Base-by-base conservation (phyloP, 2,888 invertebrate genomes). In the Leptopilina drosophilae region DNA sequence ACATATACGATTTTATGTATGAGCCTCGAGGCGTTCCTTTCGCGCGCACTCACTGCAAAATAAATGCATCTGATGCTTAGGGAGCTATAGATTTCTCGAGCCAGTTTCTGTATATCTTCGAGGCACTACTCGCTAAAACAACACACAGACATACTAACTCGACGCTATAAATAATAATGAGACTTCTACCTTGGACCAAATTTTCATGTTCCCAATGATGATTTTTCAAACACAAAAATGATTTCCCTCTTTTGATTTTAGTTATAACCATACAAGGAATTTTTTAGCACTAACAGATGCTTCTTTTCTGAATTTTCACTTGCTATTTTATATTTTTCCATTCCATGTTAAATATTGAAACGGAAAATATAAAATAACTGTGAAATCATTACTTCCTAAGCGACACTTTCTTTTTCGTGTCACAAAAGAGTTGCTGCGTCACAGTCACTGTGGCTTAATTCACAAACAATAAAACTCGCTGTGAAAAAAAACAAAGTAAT, bases 371-470 rank as follows among this genome's bases (percentile, higher is more conserved):
- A 33, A 33, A 14, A 78, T 82, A 83, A 83, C 81, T 83, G 83
- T 83, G 78, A 82, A 82, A 82, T 82, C 81, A 82, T 81, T 73
- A 33, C 73, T 56, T 49, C 53, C 14, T 33, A 26, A 73, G 53
- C 73, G 73, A 56, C 73, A 73, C 73, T 73, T 73, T 73, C 73
- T 73, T 73, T 73, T 73, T 56, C 73, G 33, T 33, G 33, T 26
- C 11, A 9, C 46, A 49, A 49, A 11, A 73, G 73, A 15, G n/a
- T 56, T 33, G 9, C 56, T 73, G 73, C 53, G 56, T 73, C 40
- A 73, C n/a, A 73, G 53, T 56, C n/a, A 40, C 73, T 11, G 11
- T 56, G 53, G 56, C n/a, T 56, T 15, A 53, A 64, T 64, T 64
- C 64, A 64, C 64, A 33, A 73, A 73, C 56, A 56, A 40, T 73